A percentile compares a stretch with the other conserved stretches of the same genome.
Evolutionary conservation across 2,797 vertebrate species (phyloP).

Genomic region (Enteromius thamalakanensis): DNA sequence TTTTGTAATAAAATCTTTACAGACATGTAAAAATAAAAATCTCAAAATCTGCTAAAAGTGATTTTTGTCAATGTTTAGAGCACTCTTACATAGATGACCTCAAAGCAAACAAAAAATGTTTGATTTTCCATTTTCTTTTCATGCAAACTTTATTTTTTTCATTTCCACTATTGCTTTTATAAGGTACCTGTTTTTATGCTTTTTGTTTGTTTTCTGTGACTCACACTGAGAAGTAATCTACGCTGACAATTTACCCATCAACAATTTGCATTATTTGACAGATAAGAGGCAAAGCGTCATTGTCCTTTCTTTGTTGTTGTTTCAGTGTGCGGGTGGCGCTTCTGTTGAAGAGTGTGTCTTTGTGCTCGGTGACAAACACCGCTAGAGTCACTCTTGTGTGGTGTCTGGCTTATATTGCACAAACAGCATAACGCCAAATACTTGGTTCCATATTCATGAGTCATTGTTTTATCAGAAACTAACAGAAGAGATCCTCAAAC

Average conservation of each 20-base stretch:
- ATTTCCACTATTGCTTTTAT: background rate
- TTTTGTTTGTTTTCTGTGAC: constrained; percentile 18
- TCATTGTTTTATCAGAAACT: background rate
- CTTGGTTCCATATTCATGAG: background rate
- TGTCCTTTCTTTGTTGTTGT: constrained; percentile 65
- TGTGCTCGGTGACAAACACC: background rate
- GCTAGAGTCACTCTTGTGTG: background rate
- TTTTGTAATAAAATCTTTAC: too few species aligned
- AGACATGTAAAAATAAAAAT: background rate
- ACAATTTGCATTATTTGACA: constrained; percentile 67
- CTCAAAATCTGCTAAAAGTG: background rate
- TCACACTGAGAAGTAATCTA: constrained; percentile 36
- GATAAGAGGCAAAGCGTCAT: constrained; percentile 63
- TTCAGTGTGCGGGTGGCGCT: constrained; percentile 32
- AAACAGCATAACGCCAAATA: background rate
- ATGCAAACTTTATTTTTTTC: background rate
- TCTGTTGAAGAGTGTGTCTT: constrained; percentile 17
- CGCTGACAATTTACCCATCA: constrained; percentile 21
- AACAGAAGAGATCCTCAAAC: background rate
- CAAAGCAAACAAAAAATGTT: background rate
- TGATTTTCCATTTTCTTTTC: background rate
- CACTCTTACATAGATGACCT: background rate
- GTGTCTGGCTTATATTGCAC: background rate
- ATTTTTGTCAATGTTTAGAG: background rate
- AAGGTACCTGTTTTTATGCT: background rate